Base-by-base conservation (phyloP, 2,888 invertebrate genomes). In the Brachypterus glaber region DNA sequence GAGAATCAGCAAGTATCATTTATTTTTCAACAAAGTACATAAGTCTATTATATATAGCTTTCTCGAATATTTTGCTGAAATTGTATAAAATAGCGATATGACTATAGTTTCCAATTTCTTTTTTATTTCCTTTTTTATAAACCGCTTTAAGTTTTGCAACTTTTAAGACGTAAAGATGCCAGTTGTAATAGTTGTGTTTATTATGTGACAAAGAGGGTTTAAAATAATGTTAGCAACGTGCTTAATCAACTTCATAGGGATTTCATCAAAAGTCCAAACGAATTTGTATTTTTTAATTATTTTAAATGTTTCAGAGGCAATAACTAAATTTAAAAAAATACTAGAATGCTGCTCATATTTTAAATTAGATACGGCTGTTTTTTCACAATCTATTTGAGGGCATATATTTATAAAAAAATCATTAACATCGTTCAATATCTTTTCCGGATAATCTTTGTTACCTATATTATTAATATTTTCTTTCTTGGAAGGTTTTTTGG, bases 141-240 rank as follows among this genome's bases (percentile, higher is more conserved):
- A n/a, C n/a, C n/a, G n/a, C 24, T 21, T 21, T 21, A 8, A 21
- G 7, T 21, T n/a, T 21, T 8, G 24, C 24, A 9, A 7, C 7
- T 37, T 38, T 38, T 11, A 40, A 15, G 36, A 24, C 9, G 40
- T 35, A 40, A 31, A 40, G 8, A 31, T 32, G 13, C 40, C 36
- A 17, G 26, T 32, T 30, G 9, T 9, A n/a, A 40, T 18, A 7
- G 24, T 26, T 26, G 17, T n/a, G 14, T 40, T 40, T 16, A 37
- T 30, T 9, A 31, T 25, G 24, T 40, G 30, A 13, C 32, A 9
- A 24, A 37, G 13, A 21, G 40, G 40, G 14, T 8, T 11, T n/a
- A 14, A 12, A 27, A 40, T 18, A 14, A 12, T 15, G 12, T 21
- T 9, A 3, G 41, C 41, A 29, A 15, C 21, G 16, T 14, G 2